Percentiles rank a stretch among this genome's conserved stretches.
Evolutionary conservation across 2,888 invertebrate genomes (phyloP).

Genomic region (Lasioglossum calceatum): DNA sequence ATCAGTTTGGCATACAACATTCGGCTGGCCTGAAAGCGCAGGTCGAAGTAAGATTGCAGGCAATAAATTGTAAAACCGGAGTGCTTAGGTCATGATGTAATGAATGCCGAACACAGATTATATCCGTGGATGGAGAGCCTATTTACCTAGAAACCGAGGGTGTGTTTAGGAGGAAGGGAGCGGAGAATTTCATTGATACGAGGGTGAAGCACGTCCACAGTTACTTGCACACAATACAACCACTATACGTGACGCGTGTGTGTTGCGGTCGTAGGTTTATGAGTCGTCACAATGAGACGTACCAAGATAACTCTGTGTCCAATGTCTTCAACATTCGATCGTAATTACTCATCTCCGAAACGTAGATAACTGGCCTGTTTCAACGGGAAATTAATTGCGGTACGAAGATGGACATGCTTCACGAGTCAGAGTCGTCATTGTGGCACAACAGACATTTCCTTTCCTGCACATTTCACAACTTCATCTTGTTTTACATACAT

Average conservation of each 20-base stretch:
- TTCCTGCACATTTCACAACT: background rate
- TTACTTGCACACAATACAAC: conserved; percentile 48
- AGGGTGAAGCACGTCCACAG: conserved; percentile 53
- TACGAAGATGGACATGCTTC: background rate
- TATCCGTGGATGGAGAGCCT: conserved; percentile 50
- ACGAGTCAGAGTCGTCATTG: background rate
- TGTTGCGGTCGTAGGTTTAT: conserved; percentile 57
- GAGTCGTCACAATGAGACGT: conserved; percentile 68
- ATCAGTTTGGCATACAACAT: background rate
- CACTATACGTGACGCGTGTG: conserved; percentile 67
- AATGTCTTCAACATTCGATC: conserved; percentile 26
- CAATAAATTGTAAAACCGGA: conserved; percentile 25
- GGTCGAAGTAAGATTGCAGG: background rate
- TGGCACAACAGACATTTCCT: background rate
- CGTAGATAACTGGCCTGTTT: conserved; percentile 3
- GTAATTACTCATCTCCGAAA: conserved; percentile 32
- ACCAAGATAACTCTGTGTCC: conserved; percentile 65
- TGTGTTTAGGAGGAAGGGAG: conserved; percentile 59
- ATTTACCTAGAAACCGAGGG: conserved; percentile 60
- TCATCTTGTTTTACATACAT: background rate
- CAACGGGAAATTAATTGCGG: conserved; percentile 5
- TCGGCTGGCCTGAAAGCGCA: background rate
- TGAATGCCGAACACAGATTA: conserved; percentile 65
- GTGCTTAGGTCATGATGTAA: conserved; percentile 50
- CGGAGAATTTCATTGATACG: conserved; percentile 54